Base-by-base conservation (phyloP, 2,888 invertebrate genomes). In the Cloeon dipterum region DNA sequence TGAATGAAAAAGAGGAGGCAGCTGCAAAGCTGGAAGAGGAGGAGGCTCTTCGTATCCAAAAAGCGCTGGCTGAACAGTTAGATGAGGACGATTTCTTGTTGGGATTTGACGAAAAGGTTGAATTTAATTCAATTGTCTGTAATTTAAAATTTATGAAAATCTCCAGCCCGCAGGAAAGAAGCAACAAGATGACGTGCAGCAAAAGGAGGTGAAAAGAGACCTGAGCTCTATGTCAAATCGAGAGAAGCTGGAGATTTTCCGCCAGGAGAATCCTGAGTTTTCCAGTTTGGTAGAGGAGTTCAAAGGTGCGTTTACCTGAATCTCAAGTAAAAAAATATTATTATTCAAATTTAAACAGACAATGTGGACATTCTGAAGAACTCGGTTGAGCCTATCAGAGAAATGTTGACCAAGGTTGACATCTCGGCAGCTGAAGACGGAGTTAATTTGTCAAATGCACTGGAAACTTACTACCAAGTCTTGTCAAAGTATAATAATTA, bases 191-290 rank as follows among this genome's bases (percentile, higher is more conserved):
- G n/a, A n/a, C n/a, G n/a, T n/a, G n/a, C n/a, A n/a, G n/a, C 61
- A 63, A 41, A 65, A 66, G 45, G 54, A 71, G 39, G 66, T 86
- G 25, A 73, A 74, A 57, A 70, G 70, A 46, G 83, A 88, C 59
- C 59, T 86, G 33, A 70, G 70, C 37, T 70, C 74, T 47, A 60
- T 88, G 49, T 70, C 74, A 11, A 70, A 73, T 47, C 64, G 74
- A 38, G 75, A 89, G 52, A 81, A 81, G 48, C 49, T 74, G 37
- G 71, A 75, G 47, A 54, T 88, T 37, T 58, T 91, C 43, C 66
- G 75, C 51, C 78, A 82, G 50, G 83, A 89, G 54, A 81, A 82
- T 35, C 89, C 91, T 3, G 89, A 93, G 57, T 74, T 89, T 51
- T 53, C 72, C 38, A 73, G 72, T 4, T 61, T 91, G 10, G 63